A percentile compares a stretch with the other conserved stretches of the same genome.
phyloP scores from a whole-genome alignment of 1,140 invertebrate genomes.

The Kradibia gibbosae region DNA sequence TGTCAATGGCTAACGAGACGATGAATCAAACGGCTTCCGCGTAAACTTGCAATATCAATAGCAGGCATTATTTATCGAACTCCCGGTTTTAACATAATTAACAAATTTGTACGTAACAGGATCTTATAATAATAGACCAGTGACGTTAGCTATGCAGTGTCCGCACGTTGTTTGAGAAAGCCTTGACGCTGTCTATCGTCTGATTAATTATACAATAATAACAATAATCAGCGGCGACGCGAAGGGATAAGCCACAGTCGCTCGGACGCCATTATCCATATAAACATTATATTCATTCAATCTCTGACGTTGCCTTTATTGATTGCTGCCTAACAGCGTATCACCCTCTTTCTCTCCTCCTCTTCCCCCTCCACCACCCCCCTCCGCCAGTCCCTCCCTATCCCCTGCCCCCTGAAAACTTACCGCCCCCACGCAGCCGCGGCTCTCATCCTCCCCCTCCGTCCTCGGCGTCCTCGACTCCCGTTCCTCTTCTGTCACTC shows the following conservation, averaged over 20 bases:
- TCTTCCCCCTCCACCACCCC: neutral
- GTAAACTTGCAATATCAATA: neutral
- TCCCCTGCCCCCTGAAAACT: neutral
- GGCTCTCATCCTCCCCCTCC: neutral
- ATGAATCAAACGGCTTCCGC: neutral
- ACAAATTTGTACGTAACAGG: slow-evolving; percentile 39
- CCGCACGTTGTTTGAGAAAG: slow-evolving; percentile 19
- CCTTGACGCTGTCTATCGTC: slow-evolving; percentile 22
- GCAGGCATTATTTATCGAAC: slow-evolving; percentile 23
- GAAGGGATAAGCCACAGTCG: neutral
- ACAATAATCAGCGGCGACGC: slow-evolving; percentile 22
- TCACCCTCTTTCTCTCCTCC: neutral
- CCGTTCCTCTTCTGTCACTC: too few species aligned
- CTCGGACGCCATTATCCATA: neutral
- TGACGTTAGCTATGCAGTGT: neutral
- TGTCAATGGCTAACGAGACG: neutral
- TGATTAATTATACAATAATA: slow-evolving; percentile 50
- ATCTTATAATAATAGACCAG: slow-evolving; percentile 45
- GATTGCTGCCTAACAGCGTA: neutral
- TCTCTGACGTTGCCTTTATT: slow-evolving; percentile 26
- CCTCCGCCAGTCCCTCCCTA: neutral
- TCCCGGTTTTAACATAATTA: slow-evolving; percentile 29
- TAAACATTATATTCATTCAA: slow-evolving; percentile 26
- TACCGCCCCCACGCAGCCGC: too few species aligned
- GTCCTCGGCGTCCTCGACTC: neutral